phyloP scores from a whole-genome alignment of 2,113 vertebrate genomes.

The Cyprinodon variegatus region DNA sequence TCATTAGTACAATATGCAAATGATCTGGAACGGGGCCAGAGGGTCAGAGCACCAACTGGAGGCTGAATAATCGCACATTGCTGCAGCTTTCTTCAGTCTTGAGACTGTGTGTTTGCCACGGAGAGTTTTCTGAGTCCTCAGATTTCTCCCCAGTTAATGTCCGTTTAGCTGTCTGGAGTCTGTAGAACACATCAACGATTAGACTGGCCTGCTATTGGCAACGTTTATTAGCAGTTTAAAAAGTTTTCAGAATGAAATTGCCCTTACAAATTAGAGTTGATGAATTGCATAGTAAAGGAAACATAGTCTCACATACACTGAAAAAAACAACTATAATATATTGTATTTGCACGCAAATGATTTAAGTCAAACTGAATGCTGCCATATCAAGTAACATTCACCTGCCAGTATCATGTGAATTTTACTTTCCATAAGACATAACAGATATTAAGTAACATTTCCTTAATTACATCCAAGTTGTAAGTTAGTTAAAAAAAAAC shows the following conservation, averaged over 20 bases:
- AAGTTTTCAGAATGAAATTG: conserved; percentile 24
- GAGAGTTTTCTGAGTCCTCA: conserved; percentile 25
- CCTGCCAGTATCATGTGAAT: no score
- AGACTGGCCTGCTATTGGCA: no score
- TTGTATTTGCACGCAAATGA: no score
- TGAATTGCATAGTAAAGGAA: conserved; percentile 34
- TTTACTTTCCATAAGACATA: no score
- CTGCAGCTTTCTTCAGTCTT: conserved; percentile 54
- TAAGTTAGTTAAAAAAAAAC: no score
- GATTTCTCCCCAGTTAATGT: conserved; percentile 20
- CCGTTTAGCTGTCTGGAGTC: conserved; percentile 23
- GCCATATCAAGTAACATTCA: no score
- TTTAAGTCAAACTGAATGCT: no score
- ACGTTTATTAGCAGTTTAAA: conserved; percentile 16
- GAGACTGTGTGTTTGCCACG: conserved; percentile 32
- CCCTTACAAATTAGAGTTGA: conserved; percentile 44
- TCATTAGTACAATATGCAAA: conserved; percentile 90
- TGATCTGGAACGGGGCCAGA: conserved; percentile 90
- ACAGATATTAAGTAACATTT: no score
- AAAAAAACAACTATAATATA: no score
- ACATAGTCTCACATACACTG: conserved; percentile 18
- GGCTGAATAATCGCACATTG: conserved; percentile 92
- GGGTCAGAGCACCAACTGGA: conserved; percentile 94
- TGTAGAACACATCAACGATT: not conserved
- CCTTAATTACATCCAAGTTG: no score